Conservation (phyloP, 2,113 vertebrate genomes). For the Dunckerocampus dactyliophorus region DNA sequence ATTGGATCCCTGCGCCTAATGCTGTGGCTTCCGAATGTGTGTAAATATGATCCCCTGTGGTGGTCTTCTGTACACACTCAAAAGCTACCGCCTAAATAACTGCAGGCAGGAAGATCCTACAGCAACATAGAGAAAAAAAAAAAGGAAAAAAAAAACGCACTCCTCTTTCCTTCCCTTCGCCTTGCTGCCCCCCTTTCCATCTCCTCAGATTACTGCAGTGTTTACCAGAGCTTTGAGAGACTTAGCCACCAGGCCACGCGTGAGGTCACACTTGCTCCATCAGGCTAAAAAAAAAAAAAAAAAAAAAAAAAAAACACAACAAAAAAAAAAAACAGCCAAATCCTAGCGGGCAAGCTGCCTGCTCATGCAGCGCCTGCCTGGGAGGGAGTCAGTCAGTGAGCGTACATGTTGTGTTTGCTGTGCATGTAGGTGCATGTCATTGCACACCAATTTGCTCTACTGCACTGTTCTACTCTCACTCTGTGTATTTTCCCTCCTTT, state of each 20-base stretch:
- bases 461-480: not conserved
- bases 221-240: constrained; percentile 67
- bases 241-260: constrained; percentile 60
- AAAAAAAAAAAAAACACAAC: no score
- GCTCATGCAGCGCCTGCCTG: constrained; percentile 37
- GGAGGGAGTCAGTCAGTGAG: not conserved
- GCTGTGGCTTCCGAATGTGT: no score
- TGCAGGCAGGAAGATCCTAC: constrained; percentile 25
- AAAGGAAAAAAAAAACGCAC: not conserved
- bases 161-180: not conserved
- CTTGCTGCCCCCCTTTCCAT: not conserved
- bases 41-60: no score
- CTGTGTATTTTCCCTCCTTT: constrained; percentile 1
- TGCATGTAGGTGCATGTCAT: constrained; percentile 28
- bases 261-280: constrained; percentile 56
- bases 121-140: constrained; percentile 6
- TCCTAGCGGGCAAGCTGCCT: constrained; percentile 52
- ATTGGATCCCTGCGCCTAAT: no score
- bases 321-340: constrained; percentile 59
- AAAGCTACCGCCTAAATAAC: constrained; percentile 26
- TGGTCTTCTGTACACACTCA: not conserved
- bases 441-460: not conserved
- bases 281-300: constrained; percentile 49
- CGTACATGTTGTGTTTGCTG: constrained; percentile 18
- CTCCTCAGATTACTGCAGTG: constrained; percentile 65